phyloP scores from a whole-genome alignment of 2,797 vertebrate species.

The Cyprinodon diabolis region DNA sequence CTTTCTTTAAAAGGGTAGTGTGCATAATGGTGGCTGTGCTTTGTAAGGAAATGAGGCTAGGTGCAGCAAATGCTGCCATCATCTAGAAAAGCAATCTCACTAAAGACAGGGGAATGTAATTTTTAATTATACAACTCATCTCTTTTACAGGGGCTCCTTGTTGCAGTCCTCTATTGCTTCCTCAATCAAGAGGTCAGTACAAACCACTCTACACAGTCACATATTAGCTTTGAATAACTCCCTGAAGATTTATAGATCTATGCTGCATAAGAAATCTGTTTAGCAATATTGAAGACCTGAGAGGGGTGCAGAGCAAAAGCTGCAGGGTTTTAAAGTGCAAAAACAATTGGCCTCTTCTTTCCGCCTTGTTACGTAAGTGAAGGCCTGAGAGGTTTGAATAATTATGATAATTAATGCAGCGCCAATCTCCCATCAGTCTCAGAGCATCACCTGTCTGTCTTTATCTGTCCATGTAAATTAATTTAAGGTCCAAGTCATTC shows the following conservation, averaged over 20 bases:
- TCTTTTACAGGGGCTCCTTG: slow-evolving; percentile 80
- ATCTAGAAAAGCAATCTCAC: background rate
- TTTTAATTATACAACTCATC: slow-evolving; percentile 20
- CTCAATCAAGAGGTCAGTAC: slow-evolving; percentile 84
- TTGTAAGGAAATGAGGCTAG: background rate
- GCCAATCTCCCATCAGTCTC: background rate
- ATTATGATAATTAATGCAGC: slow-evolving; percentile 28
- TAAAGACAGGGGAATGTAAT: background rate
- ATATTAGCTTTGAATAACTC: background rate
- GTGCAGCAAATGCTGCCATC: background rate
- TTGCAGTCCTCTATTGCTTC: slow-evolving; percentile 84
- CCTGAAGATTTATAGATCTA: slow-evolving; percentile 5
- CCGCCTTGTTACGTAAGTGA: slow-evolving; percentile 6
- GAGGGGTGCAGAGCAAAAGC: slow-evolving; percentile 3
- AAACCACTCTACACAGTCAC: slow-evolving; percentile 9
- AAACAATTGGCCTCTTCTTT: slow-evolving; percentile 16
- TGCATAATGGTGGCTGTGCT: background rate
- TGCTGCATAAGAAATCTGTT: slow-evolving; percentile 8
- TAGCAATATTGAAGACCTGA: slow-evolving; percentile 8
- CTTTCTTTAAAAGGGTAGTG: background rate
- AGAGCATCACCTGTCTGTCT: slow-evolving; percentile 1
- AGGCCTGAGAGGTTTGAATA: background rate
- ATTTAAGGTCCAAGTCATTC: background rate
- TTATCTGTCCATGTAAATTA: slow-evolving; percentile 5
- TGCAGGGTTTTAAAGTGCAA: slow-evolving; percentile 12